Base-by-base conservation (phyloP, 2,888 invertebrate genomes). In the Drosophila formosana region DNA sequence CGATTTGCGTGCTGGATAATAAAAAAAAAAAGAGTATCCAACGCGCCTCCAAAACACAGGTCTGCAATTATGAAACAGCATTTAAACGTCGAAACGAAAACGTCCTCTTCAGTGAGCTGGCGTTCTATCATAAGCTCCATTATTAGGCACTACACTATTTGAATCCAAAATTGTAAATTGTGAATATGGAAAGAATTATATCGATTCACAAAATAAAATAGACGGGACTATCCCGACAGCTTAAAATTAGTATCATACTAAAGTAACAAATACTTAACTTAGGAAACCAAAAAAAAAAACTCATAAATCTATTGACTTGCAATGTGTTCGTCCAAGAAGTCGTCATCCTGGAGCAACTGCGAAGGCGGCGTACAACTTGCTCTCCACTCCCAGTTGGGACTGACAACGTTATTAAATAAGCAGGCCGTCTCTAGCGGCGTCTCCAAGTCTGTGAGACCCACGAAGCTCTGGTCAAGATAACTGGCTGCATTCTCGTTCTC, bases 311-410 rank as follows among this genome's bases (percentile, higher is more conserved):
- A 74, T 60, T 66, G 66, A 84, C 75, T 80, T 75, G 75, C 66
- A 69, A 66, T 50, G 37, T 34, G 60, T 50, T 47, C 43, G 51
- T 52, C 45, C 28, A 67, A 49, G 45, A 79, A 55, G 34, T 63
- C 55, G 11, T 84, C 78, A 11, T 79, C 75, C 26, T 82, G 79
- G 13, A 90, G 77, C 51, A 90, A 66, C 49, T 91, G 81, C 7
- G 85, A 66, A 0, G 89, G 88, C 18, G 88, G 86, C 6, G 83
- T 75, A 23, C 71, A 75, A 49, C 82, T 82, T 0, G 93, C 92
- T 71, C 93, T 94, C 63, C 93, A 92, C 81, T 94, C 93, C 78
- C 94, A 95, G 32, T 90, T 91, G 1, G 93, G 91, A 85, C 95
- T 95, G 82, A 69, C 34, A 13, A 74, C 73, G 18, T 75, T 75